Evolutionary conservation across 2,113 vertebrate genomes (phyloP).

Genomic region (Ophiodon elongatus): DNA sequence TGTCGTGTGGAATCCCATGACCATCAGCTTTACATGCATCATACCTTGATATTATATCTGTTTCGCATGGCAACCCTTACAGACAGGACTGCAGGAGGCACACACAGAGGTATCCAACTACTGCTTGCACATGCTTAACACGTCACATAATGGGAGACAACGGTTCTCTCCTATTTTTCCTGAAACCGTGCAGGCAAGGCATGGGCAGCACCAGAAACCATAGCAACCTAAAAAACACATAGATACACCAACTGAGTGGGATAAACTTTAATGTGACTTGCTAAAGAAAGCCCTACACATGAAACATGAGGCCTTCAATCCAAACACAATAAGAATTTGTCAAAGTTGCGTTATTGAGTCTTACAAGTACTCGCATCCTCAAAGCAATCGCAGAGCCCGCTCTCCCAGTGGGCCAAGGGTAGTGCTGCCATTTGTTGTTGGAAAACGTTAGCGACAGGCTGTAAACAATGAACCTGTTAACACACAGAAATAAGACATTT

Average conservation of each 20-base stretch:
- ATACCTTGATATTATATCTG: conserved; percentile 67
- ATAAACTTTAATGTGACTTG: too few relatives aligned
- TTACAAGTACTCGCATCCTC: conserved; percentile 40
- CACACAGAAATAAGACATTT: neutral
- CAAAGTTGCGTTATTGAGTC: neutral
- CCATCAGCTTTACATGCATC: neutral
- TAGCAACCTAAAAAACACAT: conserved; percentile 49
- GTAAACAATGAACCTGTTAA: conserved; percentile 8
- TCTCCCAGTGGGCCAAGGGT: conserved; percentile 13
- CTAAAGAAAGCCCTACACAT: too few relatives aligned
- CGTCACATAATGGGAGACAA: conserved; percentile 54
- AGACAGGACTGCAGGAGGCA: conserved; percentile 44
- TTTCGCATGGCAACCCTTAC: conserved; percentile 48
- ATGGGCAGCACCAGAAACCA: conserved; percentile 66
- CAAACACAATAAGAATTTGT: neutral
- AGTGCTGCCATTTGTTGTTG: neutral
- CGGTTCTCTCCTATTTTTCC: conserved; percentile 21
- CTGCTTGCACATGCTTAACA: fast-evolving
- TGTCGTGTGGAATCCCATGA: neutral
- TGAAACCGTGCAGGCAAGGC: conserved; percentile 55
- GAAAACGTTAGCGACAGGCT: neutral
- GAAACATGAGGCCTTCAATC: neutral
- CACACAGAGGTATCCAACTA: conserved; percentile 32
- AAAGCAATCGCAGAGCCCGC: conserved; percentile 50
- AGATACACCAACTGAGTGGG: neutral